Base-by-base conservation (phyloP, 2,888 invertebrate genomes). In the Eupithecia centaureata region DNA sequence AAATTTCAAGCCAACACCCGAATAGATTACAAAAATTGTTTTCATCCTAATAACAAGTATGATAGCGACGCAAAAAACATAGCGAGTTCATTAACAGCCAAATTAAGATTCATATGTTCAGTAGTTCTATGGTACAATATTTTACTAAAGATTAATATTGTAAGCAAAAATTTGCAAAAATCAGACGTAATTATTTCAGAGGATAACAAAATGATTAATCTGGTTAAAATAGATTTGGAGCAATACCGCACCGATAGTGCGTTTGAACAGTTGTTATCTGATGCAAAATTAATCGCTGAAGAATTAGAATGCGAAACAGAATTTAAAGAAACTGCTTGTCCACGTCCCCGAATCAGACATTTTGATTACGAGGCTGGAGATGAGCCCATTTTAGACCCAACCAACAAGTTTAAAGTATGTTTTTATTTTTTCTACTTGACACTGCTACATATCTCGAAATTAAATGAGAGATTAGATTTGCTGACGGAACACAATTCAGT, bases 141-240 rank as follows among this genome's bases (percentile, higher is more conserved):
- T 61, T 61, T 61, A 61, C 61, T 61, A 61, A 61, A 61, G 61
- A 61, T 61, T 61, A 61, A 47, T 61, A 47, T 61, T 47, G 61
- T 61, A 47, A 61, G 61, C 61, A 61, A 61, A 51, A 61, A 51
- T 51, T 52, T 32, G 61, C 52, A 52, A 52, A 52, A 25, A 52
- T 52, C 38, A 13, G 52, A 61, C 47, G 61, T 47, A 22, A 61
- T 61, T 47, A 22, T 61, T 61, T 61, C 61, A 61, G 61, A 61
- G 13, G n/a, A n/a, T n/a, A n/a, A n/a, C 28, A 61, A 61, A 52
- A 52, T 52, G 25, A 52, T 52, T 52, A 27, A 52, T 52, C 52
- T 27, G 27, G 27, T 52, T 52, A 52, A 52, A 52, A 52, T n/a
- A n/a, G n/a, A n/a, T n/a, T n/a, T n/a, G 27, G 52, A 27, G 38